A percentile compares a stretch with the other conserved stretches of the same genome.
Conservation (phyloP, 2,113 vertebrate species). For the Blennius ocellaris region DNA sequence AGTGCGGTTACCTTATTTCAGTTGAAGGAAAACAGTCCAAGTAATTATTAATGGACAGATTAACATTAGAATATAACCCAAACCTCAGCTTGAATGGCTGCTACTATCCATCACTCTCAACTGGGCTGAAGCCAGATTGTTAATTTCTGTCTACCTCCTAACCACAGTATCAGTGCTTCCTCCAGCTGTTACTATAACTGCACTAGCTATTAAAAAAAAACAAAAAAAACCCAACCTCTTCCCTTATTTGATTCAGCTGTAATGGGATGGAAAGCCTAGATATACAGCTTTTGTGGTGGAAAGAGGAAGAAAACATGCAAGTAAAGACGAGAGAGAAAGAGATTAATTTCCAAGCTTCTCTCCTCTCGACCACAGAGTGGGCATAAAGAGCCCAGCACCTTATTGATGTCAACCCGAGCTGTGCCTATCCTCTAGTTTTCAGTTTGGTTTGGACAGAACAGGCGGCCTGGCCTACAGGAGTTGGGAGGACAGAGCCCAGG, state of each 20-base stretch:
- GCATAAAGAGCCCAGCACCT: constrained; percentile 75
- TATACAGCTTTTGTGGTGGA: constrained; percentile 63
- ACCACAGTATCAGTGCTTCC: constrained; percentile 36
- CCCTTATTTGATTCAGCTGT: constrained; percentile 61
- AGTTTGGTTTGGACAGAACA: constrained; percentile 82
- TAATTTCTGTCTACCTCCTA: constrained; percentile 39
- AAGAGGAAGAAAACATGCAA: constrained; percentile 68
- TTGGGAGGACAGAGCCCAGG: constrained; percentile 77
- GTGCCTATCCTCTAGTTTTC: constrained; percentile 80
- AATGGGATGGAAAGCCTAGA: constrained; percentile 65
- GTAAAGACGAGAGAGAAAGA: constrained; percentile 62
- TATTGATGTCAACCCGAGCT: constrained; percentile 79
- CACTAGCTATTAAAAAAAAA: constrained; percentile 51
- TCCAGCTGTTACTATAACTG: constrained; percentile 47
- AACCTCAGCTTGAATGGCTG: constrained; percentile 24
- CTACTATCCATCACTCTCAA: constrained; percentile 34
- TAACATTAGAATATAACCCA: constrained; percentile 38
- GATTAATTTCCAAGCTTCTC: constrained; percentile 80
- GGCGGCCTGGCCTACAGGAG: constrained; percentile 76
- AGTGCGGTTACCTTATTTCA: constrained; percentile 40
- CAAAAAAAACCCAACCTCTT: constrained; percentile 21
- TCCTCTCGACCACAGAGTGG: constrained; percentile 80
- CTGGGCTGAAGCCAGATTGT: constrained; percentile 25
- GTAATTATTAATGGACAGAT: constrained; percentile 49
- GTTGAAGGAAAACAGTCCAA: constrained; percentile 38